Percentiles rank a stretch among this genome's conserved stretches.
Evolutionary conservation across 2,113 vertebrate genomes (phyloP).

Genomic region (Octodon degus): DNA sequence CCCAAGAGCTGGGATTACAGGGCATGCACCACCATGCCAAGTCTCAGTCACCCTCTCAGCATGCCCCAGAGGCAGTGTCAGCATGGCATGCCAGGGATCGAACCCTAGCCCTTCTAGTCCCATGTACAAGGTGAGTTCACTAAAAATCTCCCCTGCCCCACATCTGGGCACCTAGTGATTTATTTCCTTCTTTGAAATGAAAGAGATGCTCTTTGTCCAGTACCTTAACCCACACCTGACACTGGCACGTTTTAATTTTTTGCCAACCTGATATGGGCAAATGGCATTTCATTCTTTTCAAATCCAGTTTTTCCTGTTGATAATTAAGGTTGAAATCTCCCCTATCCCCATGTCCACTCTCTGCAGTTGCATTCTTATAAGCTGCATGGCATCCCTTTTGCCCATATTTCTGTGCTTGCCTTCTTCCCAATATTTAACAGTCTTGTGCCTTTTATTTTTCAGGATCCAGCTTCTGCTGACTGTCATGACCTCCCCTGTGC

Average conservation of each 20-base stretch:
- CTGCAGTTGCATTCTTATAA: background rate
- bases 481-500: background rate
- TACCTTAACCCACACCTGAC: background rate
- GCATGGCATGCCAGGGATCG: too few relatives aligned
- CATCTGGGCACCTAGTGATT: background rate
- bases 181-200: background rate
- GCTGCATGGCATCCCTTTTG: background rate
- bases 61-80: too few relatives aligned
- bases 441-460: background rate
- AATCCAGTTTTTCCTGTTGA: background rate
- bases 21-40: too few relatives aligned
- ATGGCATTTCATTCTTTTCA: constrained; percentile 21
- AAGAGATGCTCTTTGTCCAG: background rate
- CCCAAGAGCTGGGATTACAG: too few relatives aligned
- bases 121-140: background rate
- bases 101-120: background rate
- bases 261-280: background rate
- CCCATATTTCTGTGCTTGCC: background rate
- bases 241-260: background rate
- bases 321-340: background rate
- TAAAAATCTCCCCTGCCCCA: background rate
- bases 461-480: background rate
- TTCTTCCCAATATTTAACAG: background rate
- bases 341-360: background rate
- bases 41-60: too few relatives aligned